Conservation (phyloP, 1,140 invertebrate species). For the Aphelenchoides avenae region DNA sequence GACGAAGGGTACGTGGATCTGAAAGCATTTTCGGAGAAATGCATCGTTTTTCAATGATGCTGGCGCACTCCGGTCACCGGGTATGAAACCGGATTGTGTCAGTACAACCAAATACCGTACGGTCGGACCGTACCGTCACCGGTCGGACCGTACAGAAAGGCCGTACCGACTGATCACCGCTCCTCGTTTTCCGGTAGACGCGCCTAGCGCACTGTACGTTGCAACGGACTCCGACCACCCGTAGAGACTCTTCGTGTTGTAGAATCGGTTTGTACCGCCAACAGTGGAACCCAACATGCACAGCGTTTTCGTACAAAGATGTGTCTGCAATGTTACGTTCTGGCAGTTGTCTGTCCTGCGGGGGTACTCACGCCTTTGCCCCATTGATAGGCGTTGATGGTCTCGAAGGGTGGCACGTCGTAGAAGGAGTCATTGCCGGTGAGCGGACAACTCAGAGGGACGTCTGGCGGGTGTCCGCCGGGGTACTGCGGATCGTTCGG, state of each 20-base stretch:
- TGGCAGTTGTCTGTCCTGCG: background rate
- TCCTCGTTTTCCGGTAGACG: constrained; percentile 59
- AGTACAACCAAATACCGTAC: too few species aligned
- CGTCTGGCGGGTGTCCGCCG: constrained; percentile 20
- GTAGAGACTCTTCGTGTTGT: constrained; percentile 77
- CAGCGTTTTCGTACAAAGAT: constrained; percentile 70
- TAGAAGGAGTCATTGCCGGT: constrained; percentile 23
- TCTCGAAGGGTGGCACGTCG: constrained; percentile 37
- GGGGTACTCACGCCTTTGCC: constrained; percentile 2
- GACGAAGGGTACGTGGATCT: constrained; percentile 64
- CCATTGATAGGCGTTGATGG: too few species aligned
- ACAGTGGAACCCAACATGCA: constrained; percentile 77
- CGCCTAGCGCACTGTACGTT: constrained; percentile 65
- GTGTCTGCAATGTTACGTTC: constrained; percentile 22
- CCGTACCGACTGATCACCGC: too few species aligned
- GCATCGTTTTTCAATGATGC: constrained; percentile 31
- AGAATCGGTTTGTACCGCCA: constrained; percentile 61
- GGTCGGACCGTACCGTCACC: too few species aligned
- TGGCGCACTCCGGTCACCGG: background rate
- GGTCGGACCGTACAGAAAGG: too few species aligned
- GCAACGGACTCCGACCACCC: constrained; percentile 71
- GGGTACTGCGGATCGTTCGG: constrained; percentile 48
- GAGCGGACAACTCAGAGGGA: constrained; percentile 25
- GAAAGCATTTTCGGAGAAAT: too few species aligned
- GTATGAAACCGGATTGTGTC: too few species aligned